These are phyloP conservation scores for Erpobdella octoculata DNA, from an alignment of 2,888 invertebrate genomes.

Conservation along the genomic window DNA sequence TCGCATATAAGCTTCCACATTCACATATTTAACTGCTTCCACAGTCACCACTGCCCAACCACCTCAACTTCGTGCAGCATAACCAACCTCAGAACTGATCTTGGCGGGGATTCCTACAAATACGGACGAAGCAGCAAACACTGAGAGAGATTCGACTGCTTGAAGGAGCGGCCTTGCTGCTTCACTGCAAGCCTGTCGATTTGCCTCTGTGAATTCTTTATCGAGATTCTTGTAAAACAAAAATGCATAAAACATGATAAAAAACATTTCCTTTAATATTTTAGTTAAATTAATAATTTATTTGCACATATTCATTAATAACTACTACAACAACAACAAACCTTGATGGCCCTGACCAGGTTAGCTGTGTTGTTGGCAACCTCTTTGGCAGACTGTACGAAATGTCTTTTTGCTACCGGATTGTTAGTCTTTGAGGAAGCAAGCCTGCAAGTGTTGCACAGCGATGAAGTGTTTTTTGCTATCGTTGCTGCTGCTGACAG, in stretches of 20 bases:
- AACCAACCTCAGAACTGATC: constrained; percentile 65
- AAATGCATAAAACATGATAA: not conserved
- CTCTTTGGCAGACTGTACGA: constrained; percentile 93
- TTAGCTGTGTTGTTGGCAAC: constrained; percentile 90
- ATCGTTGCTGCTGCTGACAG: constrained; percentile 83
- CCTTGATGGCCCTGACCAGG: constrained; percentile 88
- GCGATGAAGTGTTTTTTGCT: constrained; percentile 86
- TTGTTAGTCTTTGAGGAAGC: constrained; percentile 83
- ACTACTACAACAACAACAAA: constrained; percentile 38
- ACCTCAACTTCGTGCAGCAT: too few species aligned
- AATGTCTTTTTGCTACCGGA: constrained; percentile 86
- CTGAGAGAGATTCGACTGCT: constrained; percentile 81
- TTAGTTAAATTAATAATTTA: not conserved
- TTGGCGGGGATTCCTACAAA: constrained; percentile 85
- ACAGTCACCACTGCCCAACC: too few species aligned
- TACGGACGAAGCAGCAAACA: constrained; percentile 86
- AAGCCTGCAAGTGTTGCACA: constrained; percentile 87
- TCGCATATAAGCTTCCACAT: too few species aligned
- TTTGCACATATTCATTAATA: not conserved
- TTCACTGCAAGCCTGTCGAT: constrained; percentile 51
- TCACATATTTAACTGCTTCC: too few species aligned
- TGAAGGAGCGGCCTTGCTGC: constrained; percentile 78
- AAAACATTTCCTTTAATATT: too few species aligned
- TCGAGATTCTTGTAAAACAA: constrained; percentile 59
- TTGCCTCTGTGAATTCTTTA: constrained; percentile 68